Percentiles rank a stretch among this genome's conserved stretches.
Conservation (phyloP, 2,113 vertebrate species). For the Percina caprodes region DNA sequence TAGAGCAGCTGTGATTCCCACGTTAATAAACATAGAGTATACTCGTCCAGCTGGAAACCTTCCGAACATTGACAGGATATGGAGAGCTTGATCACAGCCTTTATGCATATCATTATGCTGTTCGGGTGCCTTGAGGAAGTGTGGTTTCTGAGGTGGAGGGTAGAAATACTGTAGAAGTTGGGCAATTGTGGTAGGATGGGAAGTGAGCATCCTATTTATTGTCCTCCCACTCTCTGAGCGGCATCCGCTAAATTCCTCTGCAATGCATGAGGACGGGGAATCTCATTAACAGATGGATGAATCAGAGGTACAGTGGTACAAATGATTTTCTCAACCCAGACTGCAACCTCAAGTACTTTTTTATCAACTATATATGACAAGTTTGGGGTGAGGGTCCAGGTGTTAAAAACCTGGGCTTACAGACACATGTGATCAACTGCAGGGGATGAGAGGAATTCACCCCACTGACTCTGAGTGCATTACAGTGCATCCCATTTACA, state of each 20-base stretch:
- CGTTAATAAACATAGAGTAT: slow-evolving; percentile 46
- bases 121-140: slow-evolving; percentile 28
- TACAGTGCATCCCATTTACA: slow-evolving; percentile 34
- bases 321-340: slow-evolving; percentile 40
- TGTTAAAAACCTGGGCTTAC: slow-evolving; percentile 39
- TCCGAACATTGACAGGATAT: slow-evolving; percentile 72
- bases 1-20: slow-evolving; percentile 43
- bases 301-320: slow-evolving; percentile 17
- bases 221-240: slow-evolving; percentile 37
- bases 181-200: slow-evolving; percentile 41
- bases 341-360: slow-evolving; percentile 43
- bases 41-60: slow-evolving; percentile 62
- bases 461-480: slow-evolving; percentile 28
- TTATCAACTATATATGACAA: slow-evolving; percentile 38
- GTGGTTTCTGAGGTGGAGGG: not conserved
- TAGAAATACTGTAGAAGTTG: not conserved
- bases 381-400: slow-evolving; percentile 47
- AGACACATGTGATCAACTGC: slow-evolving; percentile 41
- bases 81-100: slow-evolving; percentile 39
- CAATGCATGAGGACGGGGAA: slow-evolving; percentile 47
- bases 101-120: slow-evolving; percentile 51
- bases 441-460: slow-evolving; percentile 27
- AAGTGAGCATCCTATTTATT: slow-evolving; percentile 66
- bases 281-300: slow-evolving; percentile 42
- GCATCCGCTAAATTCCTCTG: slow-evolving; percentile 66